Base-by-base conservation (phyloP, 2,113 vertebrate species). In the Rhipidura dahli region DNA sequence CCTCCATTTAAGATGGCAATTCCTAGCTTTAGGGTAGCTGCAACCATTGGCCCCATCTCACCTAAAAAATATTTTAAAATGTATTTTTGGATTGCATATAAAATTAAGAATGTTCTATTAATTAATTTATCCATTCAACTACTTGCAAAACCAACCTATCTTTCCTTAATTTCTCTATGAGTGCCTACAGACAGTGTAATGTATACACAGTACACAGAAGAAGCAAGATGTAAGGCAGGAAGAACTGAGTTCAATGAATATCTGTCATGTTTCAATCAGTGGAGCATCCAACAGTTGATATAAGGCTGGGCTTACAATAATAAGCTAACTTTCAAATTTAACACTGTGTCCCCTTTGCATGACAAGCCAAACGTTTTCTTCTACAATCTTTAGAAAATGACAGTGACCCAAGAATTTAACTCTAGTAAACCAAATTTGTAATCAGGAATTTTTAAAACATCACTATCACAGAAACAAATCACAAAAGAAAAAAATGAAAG, bases 21-120 rank as follows among this genome's bases (percentile, higher is more conserved):
- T 20, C 99, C 99, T 81, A 99, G 98, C 96, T 99, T 99, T 75
- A 99, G 96, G 20, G 99, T 99, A 18, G 99, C 99, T 37, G 99
- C 99, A 95, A 99, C 99, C 99, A 99, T 99, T 28, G 98, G 99
- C 30, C 99, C 99, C 98, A 99, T 99, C 84, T 99, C 99, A 96
- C 99, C 99, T 99, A 83, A 33, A 97, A 71, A 93, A 93, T 7
- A 96, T 26, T 83, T 35, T 3, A 13, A 94, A 93, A 82, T 35
- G 66, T 7, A 37, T 11, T 54, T 61, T 95, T 50, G 13, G 11
- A 68, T 87, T 18, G 75, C 53, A 77, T 9, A 49, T n/a, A 50
- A 61, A 75, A 44, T 15, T 26, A 66, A 40, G 8, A 45, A 77
- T 7, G 6, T 42, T 84, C 7, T n/a, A 39, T 26, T 75, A 79